These are phyloP conservation scores for Lasioglossum marginatum DNA, from an alignment of 2,888 invertebrate genomes.

Conservation along the genomic window DNA sequence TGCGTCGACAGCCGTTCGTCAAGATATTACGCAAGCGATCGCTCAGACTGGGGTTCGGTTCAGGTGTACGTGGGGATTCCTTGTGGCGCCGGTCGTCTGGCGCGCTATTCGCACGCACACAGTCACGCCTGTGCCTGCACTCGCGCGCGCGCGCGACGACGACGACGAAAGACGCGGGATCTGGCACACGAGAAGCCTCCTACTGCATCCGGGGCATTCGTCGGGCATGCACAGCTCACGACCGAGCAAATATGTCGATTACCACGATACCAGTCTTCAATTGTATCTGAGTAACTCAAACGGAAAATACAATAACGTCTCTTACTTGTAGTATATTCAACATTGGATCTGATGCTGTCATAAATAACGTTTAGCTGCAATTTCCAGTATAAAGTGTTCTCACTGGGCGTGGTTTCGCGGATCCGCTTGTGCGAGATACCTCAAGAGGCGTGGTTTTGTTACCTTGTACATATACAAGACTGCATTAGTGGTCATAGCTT, in stretches of 20 bases:
- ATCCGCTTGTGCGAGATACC: neutral
- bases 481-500: neutral
- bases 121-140: neutral
- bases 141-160: slow-evolving; percentile 16
- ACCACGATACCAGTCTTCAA: slow-evolving; percentile 22
- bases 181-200: slow-evolving; percentile 59
- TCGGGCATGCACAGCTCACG: slow-evolving; percentile 37
- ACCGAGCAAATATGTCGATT: slow-evolving; percentile 52
- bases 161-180: slow-evolving; percentile 46
- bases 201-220: slow-evolving; percentile 59
- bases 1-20: slow-evolving; percentile 60
- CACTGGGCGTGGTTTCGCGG: neutral
- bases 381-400: neutral
- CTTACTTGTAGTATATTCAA: too few species aligned
- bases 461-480: neutral
- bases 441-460: neutral
- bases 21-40: slow-evolving; percentile 72
- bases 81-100: slow-evolving; percentile 80
- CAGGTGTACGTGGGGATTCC: slow-evolving; percentile 77
- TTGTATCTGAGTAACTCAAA: slow-evolving; percentile 17
- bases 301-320: neutral
- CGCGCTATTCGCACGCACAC: slow-evolving; percentile 52
- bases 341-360: neutral
- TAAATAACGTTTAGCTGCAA: neutral
- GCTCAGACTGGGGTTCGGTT: slow-evolving; percentile 62